These are phyloP conservation scores for Montipora efflorescens DNA, from an alignment of 64 coral and sea anemone species.

Conservation along the genomic window DNA sequence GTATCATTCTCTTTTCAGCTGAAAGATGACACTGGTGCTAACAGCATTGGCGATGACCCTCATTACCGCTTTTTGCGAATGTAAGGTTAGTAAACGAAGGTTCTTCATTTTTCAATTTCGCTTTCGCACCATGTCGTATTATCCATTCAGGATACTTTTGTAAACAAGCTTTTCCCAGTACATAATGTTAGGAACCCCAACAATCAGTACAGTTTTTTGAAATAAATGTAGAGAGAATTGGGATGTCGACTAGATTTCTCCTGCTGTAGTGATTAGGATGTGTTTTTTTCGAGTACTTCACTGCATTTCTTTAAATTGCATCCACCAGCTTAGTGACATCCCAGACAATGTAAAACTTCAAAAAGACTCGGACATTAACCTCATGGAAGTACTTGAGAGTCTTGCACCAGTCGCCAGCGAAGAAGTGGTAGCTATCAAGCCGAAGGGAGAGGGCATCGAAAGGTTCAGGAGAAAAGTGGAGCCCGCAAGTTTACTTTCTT, in stretches of 20 bases:
- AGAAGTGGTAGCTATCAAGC: slow-evolving; percentile 73
- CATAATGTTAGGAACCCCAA: too few species aligned
- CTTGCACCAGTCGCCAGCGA: slow-evolving; percentile 85
- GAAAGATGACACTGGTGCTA: slow-evolving; percentile 2
- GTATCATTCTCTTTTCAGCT: not conserved
- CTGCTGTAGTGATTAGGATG: too few species aligned
- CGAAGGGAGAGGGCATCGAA: slow-evolving; percentile 78
- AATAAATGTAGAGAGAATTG: too few species aligned
- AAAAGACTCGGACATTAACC: slow-evolving; percentile 92
- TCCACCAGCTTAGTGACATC: slow-evolving; percentile 55
- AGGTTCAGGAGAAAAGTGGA: slow-evolving; percentile 88
- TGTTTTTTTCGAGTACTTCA: not conserved
- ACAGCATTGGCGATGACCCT: slow-evolving; percentile 15
- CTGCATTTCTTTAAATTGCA: not conserved
- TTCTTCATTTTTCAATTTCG: not conserved
- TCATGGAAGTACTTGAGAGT: slow-evolving; percentile 95
- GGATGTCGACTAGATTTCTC: too few species aligned
- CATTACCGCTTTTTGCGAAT: not conserved
- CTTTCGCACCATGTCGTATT: not conserved
- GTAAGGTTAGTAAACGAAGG: slow-evolving; percentile 20
- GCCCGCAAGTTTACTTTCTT: not conserved
- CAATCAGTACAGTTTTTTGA: too few species aligned
- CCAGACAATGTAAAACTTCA: slow-evolving; percentile 94
- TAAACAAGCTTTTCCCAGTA: not conserved
- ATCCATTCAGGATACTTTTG: not conserved